phyloP scores from a whole-genome alignment of 2,888 invertebrate genomes.

The Microchrysa polita region DNA sequence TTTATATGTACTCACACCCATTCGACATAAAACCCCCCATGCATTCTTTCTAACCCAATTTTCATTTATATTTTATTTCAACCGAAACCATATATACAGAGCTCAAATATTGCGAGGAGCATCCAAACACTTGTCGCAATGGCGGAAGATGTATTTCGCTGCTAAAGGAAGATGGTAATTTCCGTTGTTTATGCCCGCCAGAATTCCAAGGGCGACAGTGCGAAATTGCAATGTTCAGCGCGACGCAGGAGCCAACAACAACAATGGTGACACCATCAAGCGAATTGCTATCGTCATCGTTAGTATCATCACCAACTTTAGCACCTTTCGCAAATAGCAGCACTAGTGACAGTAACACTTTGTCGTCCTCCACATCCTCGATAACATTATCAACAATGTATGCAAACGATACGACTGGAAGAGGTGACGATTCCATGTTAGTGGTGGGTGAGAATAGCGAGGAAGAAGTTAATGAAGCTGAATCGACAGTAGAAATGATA shows the following conservation, averaged over 20 bases:
- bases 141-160: constrained; percentile 83
- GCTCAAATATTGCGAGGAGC: constrained; percentile 83
- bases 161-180: constrained; percentile 79
- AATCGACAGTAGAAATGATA: constrained; percentile 42
- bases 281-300: constrained; percentile 3
- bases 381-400: constrained; percentile 14
- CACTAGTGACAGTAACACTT: not conserved
- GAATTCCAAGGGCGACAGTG: constrained; percentile 82
- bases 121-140: constrained; percentile 79
- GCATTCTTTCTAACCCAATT: constrained; percentile 15
- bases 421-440: constrained; percentile 5
- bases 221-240: constrained; percentile 67
- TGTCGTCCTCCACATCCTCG: constrained; percentile 7
- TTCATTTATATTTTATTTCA: not conserved
- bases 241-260: constrained; percentile 42
- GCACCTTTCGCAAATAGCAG: constrained; percentile 25
- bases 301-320: constrained; percentile 18
- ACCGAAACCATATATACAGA: constrained; percentile 66
- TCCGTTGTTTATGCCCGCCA: constrained; percentile 78
- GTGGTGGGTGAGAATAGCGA: constrained; percentile 24
- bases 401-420: constrained; percentile 27
- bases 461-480: constrained; percentile 37
- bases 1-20: constrained; percentile 13
- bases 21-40: not conserved
- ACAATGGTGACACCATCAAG: constrained; percentile 14